phyloP scores from a whole-genome alignment of 2,113 vertebrate species.

The Callospermophilus lateralis region DNA sequence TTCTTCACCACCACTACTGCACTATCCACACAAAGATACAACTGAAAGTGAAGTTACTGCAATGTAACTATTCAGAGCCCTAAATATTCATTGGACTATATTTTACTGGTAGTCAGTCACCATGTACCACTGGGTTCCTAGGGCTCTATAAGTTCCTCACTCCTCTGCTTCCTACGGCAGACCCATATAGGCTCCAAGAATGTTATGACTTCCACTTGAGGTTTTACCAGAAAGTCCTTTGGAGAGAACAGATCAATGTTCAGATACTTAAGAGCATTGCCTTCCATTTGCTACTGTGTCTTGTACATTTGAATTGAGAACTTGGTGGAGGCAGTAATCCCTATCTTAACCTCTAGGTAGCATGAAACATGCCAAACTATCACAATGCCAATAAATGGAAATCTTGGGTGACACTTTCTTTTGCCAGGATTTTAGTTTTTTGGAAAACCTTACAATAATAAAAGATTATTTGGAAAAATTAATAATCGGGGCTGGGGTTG shows the following conservation, averaged over 20 bases:
- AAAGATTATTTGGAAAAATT: slow-evolving; percentile 54
- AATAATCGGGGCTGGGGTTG: neutral
- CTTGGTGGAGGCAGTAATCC: neutral
- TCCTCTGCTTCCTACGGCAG: neutral
- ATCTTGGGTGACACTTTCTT: slow-evolving; percentile 32
- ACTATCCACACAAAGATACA: neutral
- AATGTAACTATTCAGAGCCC: neutral
- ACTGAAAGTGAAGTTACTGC: neutral
- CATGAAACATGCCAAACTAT: slow-evolving; percentile 8
- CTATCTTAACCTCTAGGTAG: neutral
- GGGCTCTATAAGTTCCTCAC: neutral
- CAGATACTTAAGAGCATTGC: neutral
- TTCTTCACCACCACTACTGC: neutral
- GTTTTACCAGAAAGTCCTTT: neutral
- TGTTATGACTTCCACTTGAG: neutral
- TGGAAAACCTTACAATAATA: slow-evolving; percentile 53
- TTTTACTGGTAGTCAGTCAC: neutral
- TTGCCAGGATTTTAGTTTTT: slow-evolving; percentile 26
- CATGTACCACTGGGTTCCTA: neutral
- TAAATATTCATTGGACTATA: neutral
- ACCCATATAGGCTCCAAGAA: neutral
- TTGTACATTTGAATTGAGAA: neutral
- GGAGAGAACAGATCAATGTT: neutral
- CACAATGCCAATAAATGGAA: neutral
- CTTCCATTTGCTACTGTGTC: neutral